Evolutionary conservation across 2,797 vertebrate species (phyloP).

Genomic region (Eupleurogrammus muticus): DNA sequence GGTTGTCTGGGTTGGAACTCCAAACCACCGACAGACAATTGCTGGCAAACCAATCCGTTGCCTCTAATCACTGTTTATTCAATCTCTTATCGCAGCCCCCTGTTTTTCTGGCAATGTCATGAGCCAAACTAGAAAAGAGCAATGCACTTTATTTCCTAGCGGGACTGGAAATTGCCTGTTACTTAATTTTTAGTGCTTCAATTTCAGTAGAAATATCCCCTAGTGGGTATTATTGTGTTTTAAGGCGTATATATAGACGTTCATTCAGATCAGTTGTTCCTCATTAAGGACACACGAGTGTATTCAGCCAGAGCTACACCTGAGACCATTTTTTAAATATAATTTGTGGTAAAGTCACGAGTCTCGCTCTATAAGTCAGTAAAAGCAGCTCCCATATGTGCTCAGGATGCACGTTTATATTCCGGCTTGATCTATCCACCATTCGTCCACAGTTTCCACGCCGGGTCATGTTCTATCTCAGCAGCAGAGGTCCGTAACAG

Average conservation of each 20-base stretch:
- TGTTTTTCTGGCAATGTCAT: conserved; percentile 74
- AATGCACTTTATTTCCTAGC: conserved; percentile 55
- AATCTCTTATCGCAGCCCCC: conserved; percentile 69
- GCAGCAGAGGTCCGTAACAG: conserved; percentile 1
- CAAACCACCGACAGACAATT: conserved; percentile 30
- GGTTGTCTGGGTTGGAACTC: conserved; percentile 46
- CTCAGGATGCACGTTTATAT: too few relatives aligned
- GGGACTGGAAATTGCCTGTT: conserved; percentile 29
- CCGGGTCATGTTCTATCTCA: conserved; percentile 24
- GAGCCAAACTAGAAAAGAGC: conserved; percentile 60
- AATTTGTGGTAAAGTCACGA: conserved; percentile 20
- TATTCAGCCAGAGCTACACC: conserved; percentile 27
- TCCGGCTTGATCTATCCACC: conserved; percentile 34
- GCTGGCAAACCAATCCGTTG: conserved; percentile 22
- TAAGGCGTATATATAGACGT: conserved; percentile 20
- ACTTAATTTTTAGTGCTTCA: conserved; percentile 20
- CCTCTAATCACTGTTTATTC: conserved; percentile 71
- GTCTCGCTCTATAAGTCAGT: conserved; percentile 15
- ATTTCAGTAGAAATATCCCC: conserved; percentile 7
- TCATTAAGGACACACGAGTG: conserved; percentile 22
- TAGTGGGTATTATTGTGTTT: conserved; percentile 27
- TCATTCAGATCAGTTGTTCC: conserved; percentile 27
- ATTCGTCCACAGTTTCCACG: conserved; percentile 28
- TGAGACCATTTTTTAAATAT: conserved; percentile 35
- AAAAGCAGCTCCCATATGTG: background rate